Evolutionary conservation across 2,797 vertebrate species (phyloP), one percentile per base, ranked within the genome.

Genomic region (Phoxinus dragarum): DNA sequence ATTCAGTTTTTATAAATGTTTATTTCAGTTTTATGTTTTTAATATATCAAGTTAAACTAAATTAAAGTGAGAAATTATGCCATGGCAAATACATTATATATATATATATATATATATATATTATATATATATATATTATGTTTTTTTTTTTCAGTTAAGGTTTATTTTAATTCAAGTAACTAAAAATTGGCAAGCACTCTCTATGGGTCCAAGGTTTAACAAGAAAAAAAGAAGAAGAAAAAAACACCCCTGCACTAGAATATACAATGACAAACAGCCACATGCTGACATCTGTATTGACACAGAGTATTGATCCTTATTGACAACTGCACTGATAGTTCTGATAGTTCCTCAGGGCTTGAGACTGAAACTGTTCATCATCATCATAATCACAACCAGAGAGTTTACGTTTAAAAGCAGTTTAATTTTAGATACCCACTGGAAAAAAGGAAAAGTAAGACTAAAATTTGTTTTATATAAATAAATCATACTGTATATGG

Each of bases 221-320:
- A 11, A 49, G 16, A 73, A 21, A 19, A 9, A 56, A 31, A 27
- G 8, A 44, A 11, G 0, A 3, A 2, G 0, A 52, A 17, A n/a
- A 27, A 9, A 72, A 59, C 34, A 76, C 11, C 21, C 11, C 11
- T 38, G 21, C 4, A 44, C n/a, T 79, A 75, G n/a, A 38, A 69
- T 21, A 34, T 40, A 56, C 17, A 34, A 23, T 69, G 47, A 77
- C 49, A 69, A 40, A 77, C 61, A 56, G 47, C 21, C 61, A 38
- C 64, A 56, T 42, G 72, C 8, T 84, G 64, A 84, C 19, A 69
- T 21, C 47, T 68, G n/a, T 38, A 42, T 44, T 78, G 64, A 71
- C 64, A 77, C 21, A 8, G 5, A 84, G 38, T 56, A 78, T 59
- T 56, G 74, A 78, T 59, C 27, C 11, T 59, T 69, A 84, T 79